Evolutionary conservation across 2,113 vertebrate genomes (phyloP).

Genomic region (Zosterops lateralis): DNA sequence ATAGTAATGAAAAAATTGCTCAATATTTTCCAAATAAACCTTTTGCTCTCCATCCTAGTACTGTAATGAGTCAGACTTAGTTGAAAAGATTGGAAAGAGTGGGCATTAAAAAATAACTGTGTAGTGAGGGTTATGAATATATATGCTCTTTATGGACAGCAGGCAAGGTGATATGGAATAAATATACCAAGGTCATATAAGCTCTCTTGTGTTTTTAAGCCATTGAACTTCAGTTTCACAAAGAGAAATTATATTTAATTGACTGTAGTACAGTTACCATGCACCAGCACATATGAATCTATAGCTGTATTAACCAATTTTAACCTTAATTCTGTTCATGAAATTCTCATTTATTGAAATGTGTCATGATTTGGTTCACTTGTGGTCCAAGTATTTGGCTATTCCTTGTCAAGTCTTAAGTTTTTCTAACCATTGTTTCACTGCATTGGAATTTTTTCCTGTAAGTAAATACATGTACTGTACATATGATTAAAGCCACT

Average conservation of each 20-base stretch:
- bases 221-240: neutral
- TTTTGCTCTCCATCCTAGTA: neutral
- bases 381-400: neutral
- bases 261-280: neutral
- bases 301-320: neutral
- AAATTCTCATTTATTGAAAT: neutral
- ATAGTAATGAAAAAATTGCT: neutral
- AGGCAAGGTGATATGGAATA: neutral
- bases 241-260: neutral
- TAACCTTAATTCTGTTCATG: neutral
- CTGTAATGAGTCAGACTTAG: neutral
- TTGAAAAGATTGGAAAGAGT: neutral
- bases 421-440: conserved; percentile 14
- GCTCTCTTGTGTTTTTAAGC: neutral
- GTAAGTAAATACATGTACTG: neutral
- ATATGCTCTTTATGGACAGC: neutral
- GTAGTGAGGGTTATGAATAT: neutral
- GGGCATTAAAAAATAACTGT: neutral
- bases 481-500: neutral
- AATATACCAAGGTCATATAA: neutral
- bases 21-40: neutral
- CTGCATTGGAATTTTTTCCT: neutral
- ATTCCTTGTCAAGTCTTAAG: neutral
- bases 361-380: neutral
- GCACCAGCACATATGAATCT: neutral